Evolutionary conservation across 2,888 invertebrate genomes (phyloP).

Genomic region (Podotricha telesiphe): DNA sequence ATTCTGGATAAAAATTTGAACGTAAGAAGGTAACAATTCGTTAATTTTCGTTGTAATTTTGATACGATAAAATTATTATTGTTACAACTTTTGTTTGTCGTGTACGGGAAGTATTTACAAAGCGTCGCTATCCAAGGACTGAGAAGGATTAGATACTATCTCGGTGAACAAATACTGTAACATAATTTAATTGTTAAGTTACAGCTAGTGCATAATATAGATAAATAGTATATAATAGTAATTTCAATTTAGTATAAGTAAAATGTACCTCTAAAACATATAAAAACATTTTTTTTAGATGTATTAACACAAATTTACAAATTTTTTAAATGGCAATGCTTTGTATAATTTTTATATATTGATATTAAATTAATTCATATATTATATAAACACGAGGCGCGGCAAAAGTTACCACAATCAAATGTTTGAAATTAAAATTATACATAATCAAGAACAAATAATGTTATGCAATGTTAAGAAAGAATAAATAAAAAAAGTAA

Average conservation of each 20-base stretch:
- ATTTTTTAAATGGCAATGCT: background rate
- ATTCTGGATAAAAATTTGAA: too few relatives aligned
- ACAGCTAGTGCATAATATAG: too few relatives aligned
- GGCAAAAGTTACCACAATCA: background rate
- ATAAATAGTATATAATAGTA: too few relatives aligned
- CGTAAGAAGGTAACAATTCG: too few relatives aligned
- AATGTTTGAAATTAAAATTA: too few relatives aligned
- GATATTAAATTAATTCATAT: background rate
- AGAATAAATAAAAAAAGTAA: too few relatives aligned
- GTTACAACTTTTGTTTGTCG: background rate
- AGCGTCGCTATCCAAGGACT: background rate
- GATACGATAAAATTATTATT: background rate
- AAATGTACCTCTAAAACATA: too few relatives aligned
- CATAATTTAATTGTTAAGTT: background rate
- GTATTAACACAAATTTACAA: too few relatives aligned
- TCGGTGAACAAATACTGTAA: background rate
- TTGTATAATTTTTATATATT: background rate
- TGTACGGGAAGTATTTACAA: background rate
- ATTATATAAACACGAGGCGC: background rate
- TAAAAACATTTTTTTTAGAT: too few relatives aligned
- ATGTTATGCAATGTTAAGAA: too few relatives aligned
- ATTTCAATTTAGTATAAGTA: too few relatives aligned
- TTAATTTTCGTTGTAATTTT: background rate
- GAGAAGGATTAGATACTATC: background rate
- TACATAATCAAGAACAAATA: too few relatives aligned